Evolutionary conservation across 2,888 invertebrate species (phyloP).

Genomic region (Spilosoma lubricipeda): DNA sequence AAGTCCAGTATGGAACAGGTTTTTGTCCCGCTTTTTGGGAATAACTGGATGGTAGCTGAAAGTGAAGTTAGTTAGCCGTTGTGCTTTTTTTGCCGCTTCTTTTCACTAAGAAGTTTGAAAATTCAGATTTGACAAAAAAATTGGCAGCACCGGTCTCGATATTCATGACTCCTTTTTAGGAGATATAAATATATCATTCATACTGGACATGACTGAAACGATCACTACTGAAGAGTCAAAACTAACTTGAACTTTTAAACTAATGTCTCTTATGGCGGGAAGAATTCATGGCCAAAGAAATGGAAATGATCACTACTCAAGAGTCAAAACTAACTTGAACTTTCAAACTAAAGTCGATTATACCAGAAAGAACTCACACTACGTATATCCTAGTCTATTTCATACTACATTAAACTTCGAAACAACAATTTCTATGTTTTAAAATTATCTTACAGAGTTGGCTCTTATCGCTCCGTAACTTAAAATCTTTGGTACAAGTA

Average conservation of each 20-base stretch:
- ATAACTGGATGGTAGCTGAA: too few relatives aligned
- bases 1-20: too few relatives aligned
- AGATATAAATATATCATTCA: too few relatives aligned
- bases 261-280: neutral
- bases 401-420: neutral
- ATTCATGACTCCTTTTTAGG: too few relatives aligned
- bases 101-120: too few relatives aligned
- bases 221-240: neutral
- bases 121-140: too few relatives aligned
- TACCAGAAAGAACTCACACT: neutral
- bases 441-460: slow-evolving; percentile 5
- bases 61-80: too few relatives aligned
- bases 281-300: neutral
- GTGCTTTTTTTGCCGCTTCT: too few relatives aligned
- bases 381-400: neutral
- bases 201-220: too few relatives aligned
- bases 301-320: too few relatives aligned
- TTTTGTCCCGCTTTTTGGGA: too few relatives aligned
- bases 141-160: too few relatives aligned
- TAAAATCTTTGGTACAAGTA: neutral
- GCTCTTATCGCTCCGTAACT: slow-evolving; percentile 2
- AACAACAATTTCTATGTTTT: neutral
- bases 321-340: neutral
- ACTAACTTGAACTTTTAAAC: neutral
- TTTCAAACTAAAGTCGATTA: neutral